Evolutionary conservation across 2,113 vertebrate species (phyloP).

Genomic region (Phalacrocorax carbo): DNA sequence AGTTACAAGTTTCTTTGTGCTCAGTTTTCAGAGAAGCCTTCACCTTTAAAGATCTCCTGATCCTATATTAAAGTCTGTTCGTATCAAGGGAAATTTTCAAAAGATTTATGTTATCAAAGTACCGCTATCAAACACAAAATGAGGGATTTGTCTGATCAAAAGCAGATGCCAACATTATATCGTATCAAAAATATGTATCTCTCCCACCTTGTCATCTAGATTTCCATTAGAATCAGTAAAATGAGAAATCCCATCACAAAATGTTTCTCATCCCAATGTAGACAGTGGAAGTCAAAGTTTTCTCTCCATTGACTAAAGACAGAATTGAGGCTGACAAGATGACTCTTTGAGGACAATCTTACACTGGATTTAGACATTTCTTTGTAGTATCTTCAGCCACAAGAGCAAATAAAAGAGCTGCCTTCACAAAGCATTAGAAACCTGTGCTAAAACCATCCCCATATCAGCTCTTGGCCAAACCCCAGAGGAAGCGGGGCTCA

Average conservation of each 20-base stretch:
- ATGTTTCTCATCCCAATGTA: background rate
- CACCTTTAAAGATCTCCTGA: background rate
- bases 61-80: background rate
- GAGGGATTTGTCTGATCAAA: background rate
- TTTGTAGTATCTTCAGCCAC: background rate
- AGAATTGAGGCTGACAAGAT: fast-evolving
- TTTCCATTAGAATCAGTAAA: background rate
- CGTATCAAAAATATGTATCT: background rate
- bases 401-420: background rate
- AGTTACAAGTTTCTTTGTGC: background rate
- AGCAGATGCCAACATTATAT: background rate
- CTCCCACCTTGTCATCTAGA: background rate
- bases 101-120: background rate
- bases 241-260: background rate
- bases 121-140: background rate
- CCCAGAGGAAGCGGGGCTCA: background rate
- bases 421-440: background rate
- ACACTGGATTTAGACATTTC: background rate
- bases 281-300: background rate
- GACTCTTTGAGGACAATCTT: background rate
- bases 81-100: background rate
- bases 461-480: background rate
- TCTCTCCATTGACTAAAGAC: too few species aligned
- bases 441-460: background rate
- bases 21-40: background rate